phyloP scores from a whole-genome alignment of 1,140 invertebrate species.

The Drosophila lacertosa region DNA sequence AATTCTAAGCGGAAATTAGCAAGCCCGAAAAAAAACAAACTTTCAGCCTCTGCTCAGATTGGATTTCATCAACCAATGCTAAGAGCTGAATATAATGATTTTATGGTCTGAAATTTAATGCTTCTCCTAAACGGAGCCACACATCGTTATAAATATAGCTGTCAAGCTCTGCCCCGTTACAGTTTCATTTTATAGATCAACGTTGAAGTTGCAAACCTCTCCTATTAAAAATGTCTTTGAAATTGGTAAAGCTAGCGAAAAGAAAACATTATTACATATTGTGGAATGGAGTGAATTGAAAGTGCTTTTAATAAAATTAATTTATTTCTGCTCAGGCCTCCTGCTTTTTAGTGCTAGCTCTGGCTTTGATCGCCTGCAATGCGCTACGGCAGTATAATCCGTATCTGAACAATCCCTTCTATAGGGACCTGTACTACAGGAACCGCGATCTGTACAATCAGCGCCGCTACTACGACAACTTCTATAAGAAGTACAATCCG shows the following conservation, averaged over 20 bases:
- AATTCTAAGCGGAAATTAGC: constrained; percentile 79
- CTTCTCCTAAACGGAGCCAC: constrained; percentile 40
- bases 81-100: constrained; percentile 47
- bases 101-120: constrained; percentile 62
- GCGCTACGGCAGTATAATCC: constrained; percentile 65
- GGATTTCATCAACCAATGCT: constrained; percentile 36
- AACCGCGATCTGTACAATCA: constrained; percentile 76
- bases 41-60: constrained; percentile 24
- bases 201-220: constrained; percentile 25
- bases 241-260: constrained; percentile 65
- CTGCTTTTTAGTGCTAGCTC: constrained; percentile 48
- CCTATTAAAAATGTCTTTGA: constrained; percentile 54
- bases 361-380: constrained; percentile 47
- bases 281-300: neutral
- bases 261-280: too few species aligned
- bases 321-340: constrained; percentile 40
- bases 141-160: constrained; percentile 59
- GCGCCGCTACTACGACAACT: constrained; percentile 73
- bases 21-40: constrained; percentile 34
- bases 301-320: constrained; percentile 10
- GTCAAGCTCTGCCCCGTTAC: constrained; percentile 50
- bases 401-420: constrained; percentile 57
- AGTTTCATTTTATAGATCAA: constrained; percentile 62
- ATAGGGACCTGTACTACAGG: constrained; percentile 66
- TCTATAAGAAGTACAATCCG: constrained; percentile 76